phyloP scores from a whole-genome alignment of 2,888 invertebrate genomes.

The Drosophila emarginata region DNA sequence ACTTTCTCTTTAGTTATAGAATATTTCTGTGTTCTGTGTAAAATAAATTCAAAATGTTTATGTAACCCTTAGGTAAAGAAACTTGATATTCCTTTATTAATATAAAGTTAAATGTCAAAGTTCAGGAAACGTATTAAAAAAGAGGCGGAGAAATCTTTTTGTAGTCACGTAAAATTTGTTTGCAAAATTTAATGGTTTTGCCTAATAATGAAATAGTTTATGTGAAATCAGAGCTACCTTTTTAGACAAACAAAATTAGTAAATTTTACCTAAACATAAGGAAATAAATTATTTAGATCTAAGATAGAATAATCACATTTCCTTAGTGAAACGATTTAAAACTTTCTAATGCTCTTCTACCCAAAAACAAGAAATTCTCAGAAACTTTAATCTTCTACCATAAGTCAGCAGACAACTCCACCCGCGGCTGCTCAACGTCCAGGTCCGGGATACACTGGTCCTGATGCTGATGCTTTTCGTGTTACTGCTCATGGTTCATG shows the following conservation, averaged over 20 bases:
- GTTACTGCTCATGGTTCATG: conserved; percentile 4
- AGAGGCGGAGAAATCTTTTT: too few species aligned
- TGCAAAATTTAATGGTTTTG: too few species aligned
- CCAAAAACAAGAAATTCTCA: conserved; percentile 13
- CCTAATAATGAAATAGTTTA: not conserved
- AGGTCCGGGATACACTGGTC: conserved; percentile 38
- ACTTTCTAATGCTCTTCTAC: conserved; percentile 38
- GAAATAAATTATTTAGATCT: not conserved
- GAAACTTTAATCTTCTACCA: conserved; percentile 42
- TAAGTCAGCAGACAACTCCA: not conserved
- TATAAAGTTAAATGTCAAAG: too few species aligned
- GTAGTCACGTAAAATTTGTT: too few species aligned
- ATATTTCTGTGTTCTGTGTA: too few species aligned
- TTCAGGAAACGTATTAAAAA: too few species aligned
- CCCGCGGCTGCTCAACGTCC: not conserved
- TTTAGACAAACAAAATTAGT: not conserved
- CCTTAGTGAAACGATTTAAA: conserved; percentile 25
- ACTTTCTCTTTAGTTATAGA: too few species aligned
- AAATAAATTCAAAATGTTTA: too few species aligned
- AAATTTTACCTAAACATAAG: not conserved
- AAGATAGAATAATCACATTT: conserved; percentile 3
- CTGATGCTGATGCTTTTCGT: conserved; percentile 4
- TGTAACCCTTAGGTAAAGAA: too few species aligned
- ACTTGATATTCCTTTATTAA: too few species aligned
- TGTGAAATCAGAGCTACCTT: not conserved